Evolutionary conservation across 2,797 vertebrate genomes (phyloP).

Genomic region (Poecilia picta): DNA sequence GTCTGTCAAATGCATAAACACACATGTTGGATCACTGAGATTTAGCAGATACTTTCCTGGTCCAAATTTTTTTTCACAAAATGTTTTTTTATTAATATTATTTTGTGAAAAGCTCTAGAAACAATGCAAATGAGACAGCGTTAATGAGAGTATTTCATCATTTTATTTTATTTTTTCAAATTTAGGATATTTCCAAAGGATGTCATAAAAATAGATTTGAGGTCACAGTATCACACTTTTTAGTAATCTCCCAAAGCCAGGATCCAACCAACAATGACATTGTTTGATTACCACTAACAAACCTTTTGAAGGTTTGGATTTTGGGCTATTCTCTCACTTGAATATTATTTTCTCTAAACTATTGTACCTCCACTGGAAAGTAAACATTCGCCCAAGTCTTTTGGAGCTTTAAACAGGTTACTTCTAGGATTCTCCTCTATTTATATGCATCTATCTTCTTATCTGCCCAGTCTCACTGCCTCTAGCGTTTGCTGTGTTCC

Average conservation of each 20-base stretch:
- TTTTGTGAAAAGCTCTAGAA: not conserved
- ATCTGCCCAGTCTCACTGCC: not conserved
- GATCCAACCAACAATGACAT: not conserved
- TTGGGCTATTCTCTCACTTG: not conserved
- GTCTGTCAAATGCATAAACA: not conserved
- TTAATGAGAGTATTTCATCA: not conserved
- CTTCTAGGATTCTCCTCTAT: not conserved
- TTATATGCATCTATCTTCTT: not conserved
- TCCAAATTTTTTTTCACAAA: not conserved
- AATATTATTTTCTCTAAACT: not conserved
- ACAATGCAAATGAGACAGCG: not conserved
- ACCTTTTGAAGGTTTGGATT: not conserved
- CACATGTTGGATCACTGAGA: not conserved
- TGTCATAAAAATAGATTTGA: not conserved
- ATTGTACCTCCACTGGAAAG: too few relatives aligned
- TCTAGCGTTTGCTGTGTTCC: not conserved
- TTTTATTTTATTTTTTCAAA: not conserved
- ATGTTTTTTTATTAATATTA: too few relatives aligned
- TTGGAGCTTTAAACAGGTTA: not conserved
- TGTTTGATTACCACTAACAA: not conserved
- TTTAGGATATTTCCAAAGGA: not conserved
- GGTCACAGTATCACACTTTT: not conserved
- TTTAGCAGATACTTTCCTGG: not conserved
- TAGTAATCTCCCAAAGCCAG: not conserved
- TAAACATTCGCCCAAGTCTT: not conserved